phyloP scores from a whole-genome alignment of 2,797 vertebrate species.

The Scolopax bukidnonensis region DNA sequence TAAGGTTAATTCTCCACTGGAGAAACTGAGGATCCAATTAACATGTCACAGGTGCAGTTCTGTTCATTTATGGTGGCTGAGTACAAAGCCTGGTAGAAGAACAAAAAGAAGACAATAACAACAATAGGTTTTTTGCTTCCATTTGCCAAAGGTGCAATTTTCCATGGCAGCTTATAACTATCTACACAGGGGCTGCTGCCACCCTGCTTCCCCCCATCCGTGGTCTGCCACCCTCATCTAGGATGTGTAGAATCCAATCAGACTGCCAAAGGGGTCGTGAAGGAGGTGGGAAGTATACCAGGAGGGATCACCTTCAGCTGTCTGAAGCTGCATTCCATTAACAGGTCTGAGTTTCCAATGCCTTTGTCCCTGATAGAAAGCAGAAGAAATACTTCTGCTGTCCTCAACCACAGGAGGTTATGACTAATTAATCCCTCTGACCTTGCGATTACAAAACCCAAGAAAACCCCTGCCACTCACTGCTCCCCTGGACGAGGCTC shows the following conservation, averaged over 20 bases:
- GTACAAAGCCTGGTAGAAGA: background rate
- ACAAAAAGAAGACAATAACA: background rate
- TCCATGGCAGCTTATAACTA: background rate
- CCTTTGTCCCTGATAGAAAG: background rate
- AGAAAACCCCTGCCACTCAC: background rate
- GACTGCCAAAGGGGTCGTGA: accelerated
- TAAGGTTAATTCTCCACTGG: background rate
- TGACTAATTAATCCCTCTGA: background rate
- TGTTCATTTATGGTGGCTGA: background rate
- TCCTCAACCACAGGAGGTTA: background rate
- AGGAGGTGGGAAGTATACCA: background rate
- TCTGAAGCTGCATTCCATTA: background rate
- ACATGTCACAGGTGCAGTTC: background rate
- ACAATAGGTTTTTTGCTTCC: background rate
- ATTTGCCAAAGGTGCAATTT: background rate
- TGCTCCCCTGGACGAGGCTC: background rate
- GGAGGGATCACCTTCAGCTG: background rate
- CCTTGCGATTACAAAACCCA: background rate
- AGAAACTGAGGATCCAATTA: background rate
- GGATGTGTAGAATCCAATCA: background rate
- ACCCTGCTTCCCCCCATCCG: background rate
- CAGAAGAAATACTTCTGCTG: background rate
- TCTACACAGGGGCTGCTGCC: background rate
- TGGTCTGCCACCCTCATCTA: background rate
- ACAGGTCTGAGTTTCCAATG: background rate